Conservation (phyloP, 2,888 invertebrate genomes). For the Idaea biselata region DNA sequence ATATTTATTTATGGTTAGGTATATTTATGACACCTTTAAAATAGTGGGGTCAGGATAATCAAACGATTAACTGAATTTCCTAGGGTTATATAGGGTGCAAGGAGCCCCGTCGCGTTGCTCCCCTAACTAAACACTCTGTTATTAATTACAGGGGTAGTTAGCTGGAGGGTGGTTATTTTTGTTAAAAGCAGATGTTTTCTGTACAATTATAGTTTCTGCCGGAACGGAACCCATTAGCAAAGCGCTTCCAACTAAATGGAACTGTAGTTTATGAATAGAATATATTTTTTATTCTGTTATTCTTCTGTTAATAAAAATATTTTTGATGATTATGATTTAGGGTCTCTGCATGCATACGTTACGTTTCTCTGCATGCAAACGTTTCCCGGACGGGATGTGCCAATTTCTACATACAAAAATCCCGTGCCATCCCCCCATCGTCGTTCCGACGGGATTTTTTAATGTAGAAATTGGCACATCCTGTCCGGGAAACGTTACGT, state of each 20-base stretch:
- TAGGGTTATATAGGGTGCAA: not conserved
- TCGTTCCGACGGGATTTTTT: no score
- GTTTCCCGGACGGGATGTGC: no score
- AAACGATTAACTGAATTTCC: not conserved
- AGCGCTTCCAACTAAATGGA: not conserved
- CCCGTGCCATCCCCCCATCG: no score
- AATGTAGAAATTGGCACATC: no score
- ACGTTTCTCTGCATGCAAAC: no score
- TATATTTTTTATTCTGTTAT: not conserved
- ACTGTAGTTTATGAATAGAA: not conserved
- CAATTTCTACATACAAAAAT: no score
- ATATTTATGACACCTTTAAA: not conserved
- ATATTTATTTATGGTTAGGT: no score
- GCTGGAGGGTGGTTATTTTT: conserved; percentile 17
- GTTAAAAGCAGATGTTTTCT: conserved; percentile 19
- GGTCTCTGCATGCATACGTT: no score
- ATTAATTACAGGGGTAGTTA: conserved; percentile 17
- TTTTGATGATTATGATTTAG: no score
- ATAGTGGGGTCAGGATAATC: not conserved
- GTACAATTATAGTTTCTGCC: conserved; percentile 4
- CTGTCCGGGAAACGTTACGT: no score
- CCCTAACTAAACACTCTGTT: conserved; percentile 2
- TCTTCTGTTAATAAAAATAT: no score
- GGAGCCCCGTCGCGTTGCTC: not conserved
- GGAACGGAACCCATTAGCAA: not conserved